Base-by-base conservation (phyloP, 1,140 invertebrate species). In the Solenopsis invicta region DNA sequence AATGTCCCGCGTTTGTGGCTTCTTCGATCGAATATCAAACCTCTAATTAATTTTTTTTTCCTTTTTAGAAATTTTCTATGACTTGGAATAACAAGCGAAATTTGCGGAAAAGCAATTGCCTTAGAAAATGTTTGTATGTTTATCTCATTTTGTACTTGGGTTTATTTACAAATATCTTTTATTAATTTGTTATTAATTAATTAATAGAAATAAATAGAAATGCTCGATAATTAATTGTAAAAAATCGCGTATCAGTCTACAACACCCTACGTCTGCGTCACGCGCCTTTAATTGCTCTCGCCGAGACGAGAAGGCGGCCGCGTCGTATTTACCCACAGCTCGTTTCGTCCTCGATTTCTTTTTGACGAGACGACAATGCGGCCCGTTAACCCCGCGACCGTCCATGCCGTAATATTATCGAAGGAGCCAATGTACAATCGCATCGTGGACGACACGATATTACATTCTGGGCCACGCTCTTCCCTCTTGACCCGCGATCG, bases 311-410 rank as follows among this genome's bases (percentile, higher is more conserved):
- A 76, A 82, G 88, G 88, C 88, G 85, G 86, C 85, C 80, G 61
- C 77, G 62, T 18, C 77, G 76, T 91, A 90, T 90, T 91, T 91
- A 88, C 90, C 87, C 89, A 91, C 89, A 88, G 89, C 90, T 91
- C 90, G 90, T 90, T 91, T 85, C 85, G 90, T 90, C 89, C 90
- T 90, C 90, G 90, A 91, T 91, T 90, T 91, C 90, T 90, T 78
- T 90, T 86, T 84, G 90, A 91, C 87, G 90, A 91, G 90, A 91
- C 82, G 78, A 87, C 90, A 90, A 88, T 76, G 87, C 90, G 89
- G 82, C 89, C 89, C 88, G 89, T 90, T 91, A 91, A 91, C 89
- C 89, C 71, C 87, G 88, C 88, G 90, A 91, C 89, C 89, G 82
- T 78, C 61, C 85, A 91, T 84, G 87, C 89, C 66, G 76, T 90